Base-by-base conservation (phyloP, 1,140 invertebrate species). In the Spodoptera litura region DNA sequence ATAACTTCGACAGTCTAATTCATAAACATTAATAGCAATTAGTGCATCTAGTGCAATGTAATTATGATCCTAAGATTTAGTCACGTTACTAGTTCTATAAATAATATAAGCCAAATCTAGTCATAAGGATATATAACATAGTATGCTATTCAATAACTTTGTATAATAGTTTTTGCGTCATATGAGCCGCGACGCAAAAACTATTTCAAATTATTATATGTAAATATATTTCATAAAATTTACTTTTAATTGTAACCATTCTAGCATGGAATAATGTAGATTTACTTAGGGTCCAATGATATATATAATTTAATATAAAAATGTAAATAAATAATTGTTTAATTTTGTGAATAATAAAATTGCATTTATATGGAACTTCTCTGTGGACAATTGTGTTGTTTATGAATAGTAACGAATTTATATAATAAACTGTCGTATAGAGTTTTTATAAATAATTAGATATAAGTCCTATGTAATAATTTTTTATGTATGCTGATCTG, bases 141-240 rank as follows among this genome's bases (percentile, higher is more conserved):
- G 35, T 64, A 64, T 9, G 15, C 20, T 76, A 76, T 55, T 52
- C 4, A n/a, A n/a, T 25, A 31, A 11, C 56, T 35, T 76, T 76
- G 51, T 66, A 56, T 56, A 4, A 20, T 77, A 81, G 90, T 89
- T 79, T 85, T 89, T 86, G 85, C 84, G 90, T 92, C 91, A 89
- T 77, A 86, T 92, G 91, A 93, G 91, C 91, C 91, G 74, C 83
- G 91, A 89, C 89, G 88, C 85, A 85, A 90, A 85, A 88, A 87
- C 88, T 93, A 88, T 84, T 70, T 15, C 53, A 62, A 51, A 55
- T 31, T 15, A 15, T 35, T 49, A 61, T 71, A 75, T 75, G 71
- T 83, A 72, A 55, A 76, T 66, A 78, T 56, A 58, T 38, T 55
- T 51, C 38, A 75, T 51, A 51, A 74, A 61, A 66, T 52, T 78